These are phyloP conservation scores for Hirtodrosophila cameraria DNA, from an alignment of 2,888 invertebrate species.

Conservation along the genomic window DNA sequence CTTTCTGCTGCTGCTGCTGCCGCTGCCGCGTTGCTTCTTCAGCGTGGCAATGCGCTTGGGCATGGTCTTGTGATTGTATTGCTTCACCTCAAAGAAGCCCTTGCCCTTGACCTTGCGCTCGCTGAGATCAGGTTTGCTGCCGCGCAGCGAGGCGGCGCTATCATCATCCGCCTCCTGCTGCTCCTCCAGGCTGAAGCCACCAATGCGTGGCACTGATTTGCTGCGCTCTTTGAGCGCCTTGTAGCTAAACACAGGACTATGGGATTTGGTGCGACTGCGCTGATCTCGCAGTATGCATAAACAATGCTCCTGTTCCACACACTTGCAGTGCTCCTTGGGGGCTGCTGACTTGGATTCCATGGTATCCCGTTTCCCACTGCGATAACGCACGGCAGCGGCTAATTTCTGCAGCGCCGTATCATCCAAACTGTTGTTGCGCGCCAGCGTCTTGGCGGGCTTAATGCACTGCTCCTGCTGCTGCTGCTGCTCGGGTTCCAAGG, in stretches of 20 bases:
- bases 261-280: slow-evolving; percentile 62
- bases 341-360: slow-evolving; percentile 23
- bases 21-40: slow-evolving; percentile 87
- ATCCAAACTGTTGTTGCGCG: slow-evolving; percentile 78
- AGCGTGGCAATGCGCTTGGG: slow-evolving; percentile 89
- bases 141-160: slow-evolving; percentile 58
- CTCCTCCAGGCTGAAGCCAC: slow-evolving; percentile 69
- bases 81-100: slow-evolving; percentile 85
- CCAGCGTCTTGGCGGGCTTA: slow-evolving; percentile 55
- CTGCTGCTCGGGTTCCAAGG: slow-evolving; percentile 59
- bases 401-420: slow-evolving; percentile 79
- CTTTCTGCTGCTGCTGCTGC: slow-evolving; percentile 85
- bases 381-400: slow-evolving; percentile 60
- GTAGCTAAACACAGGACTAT: slow-evolving; percentile 68
- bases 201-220: slow-evolving; percentile 83
- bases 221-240: slow-evolving; percentile 82
- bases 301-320: slow-evolving; percentile 53
- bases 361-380: slow-evolving; percentile 39
- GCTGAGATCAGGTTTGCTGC: slow-evolving; percentile 72
- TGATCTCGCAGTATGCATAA: slow-evolving; percentile 61
- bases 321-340: slow-evolving; percentile 55
- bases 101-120: slow-evolving; percentile 77
- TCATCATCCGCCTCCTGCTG: slow-evolving; percentile 63
- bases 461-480: slow-evolving; percentile 35
- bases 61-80: slow-evolving; percentile 88